A percentile compares a stretch with the other conserved stretches of the same genome.
Conservation (phyloP, 2,113 vertebrate genomes). For the Henicopernis longicauda region DNA sequence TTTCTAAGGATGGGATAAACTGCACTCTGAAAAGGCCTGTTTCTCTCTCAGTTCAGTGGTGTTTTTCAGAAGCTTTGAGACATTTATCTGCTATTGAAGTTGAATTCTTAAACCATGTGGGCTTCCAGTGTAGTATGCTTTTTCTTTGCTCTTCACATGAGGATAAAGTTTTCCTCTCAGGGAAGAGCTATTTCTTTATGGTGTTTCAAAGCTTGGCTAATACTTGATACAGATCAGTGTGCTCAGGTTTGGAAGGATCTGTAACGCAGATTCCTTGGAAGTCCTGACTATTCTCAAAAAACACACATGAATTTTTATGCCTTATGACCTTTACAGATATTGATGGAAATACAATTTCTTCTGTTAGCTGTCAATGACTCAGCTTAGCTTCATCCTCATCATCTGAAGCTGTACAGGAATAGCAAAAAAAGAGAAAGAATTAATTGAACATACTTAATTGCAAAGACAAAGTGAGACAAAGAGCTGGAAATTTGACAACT, state of each 20-base stretch:
- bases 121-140: neutral
- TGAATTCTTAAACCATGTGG: neutral
- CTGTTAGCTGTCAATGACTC: neutral
- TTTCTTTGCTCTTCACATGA: neutral
- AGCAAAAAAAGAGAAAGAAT: neutral
- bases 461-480: neutral
- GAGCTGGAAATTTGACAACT: neutral
- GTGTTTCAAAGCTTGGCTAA: neutral
- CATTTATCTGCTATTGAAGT: neutral
- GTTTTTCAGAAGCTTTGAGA: neutral
- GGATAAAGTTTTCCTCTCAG: neutral
- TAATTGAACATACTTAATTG: neutral
- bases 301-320: neutral
- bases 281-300: neutral
- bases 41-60: neutral
- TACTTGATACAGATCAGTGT: neutral
- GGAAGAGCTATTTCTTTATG: neutral
- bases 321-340: neutral
- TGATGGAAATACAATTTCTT: neutral
- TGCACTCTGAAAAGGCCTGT: neutral
- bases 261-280: neutral
- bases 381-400: neutral
- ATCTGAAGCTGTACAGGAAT: neutral
- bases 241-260: neutral
- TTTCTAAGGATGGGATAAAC: neutral